Evolutionary conservation across 2,797 vertebrate genomes (phyloP), one percentile per base, ranked within the genome.

Genomic region (Cirrhinus mrigala): DNA sequence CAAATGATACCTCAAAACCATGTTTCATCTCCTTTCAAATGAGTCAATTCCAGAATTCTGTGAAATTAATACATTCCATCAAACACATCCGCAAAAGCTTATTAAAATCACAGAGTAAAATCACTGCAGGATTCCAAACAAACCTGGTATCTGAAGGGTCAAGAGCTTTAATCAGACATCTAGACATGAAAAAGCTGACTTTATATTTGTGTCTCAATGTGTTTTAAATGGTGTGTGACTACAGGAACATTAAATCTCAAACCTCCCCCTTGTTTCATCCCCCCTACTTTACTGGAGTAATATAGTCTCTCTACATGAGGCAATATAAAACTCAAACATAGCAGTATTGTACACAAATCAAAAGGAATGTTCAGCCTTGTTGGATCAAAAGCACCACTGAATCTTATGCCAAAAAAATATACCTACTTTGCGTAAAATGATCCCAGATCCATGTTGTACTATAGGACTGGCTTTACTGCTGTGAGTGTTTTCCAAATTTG

Each of bases 301-400:
- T 68, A 60, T 85, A 83, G 81, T 76, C 48, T 62, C 64, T 86
- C 62, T 77, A 81, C 68, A 82, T 83, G 82, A 70, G 75, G 79
- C 66, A 60, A 70, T 79, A 79, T 78, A 78, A 77, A 81, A 46
- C 58, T 29, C 22, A 71, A 68, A 79, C 69, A 75, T 48, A 87
- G 6, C 78, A 84, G 78, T n/a, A 27, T 20, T 66, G 27, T 1
- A 40, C 50, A 71, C 50, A 86, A 80, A 88, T 85, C 80, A n/a
- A 71, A 54, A 68, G 44, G 60, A 77, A 50, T 82, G 83, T 85
- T 52, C 73, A 66, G 69, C 80, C 44, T 71, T 64, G 29, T 62
- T 66, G 62, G 76, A 88, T 77, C 77, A 54, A 85, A 74, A 76
- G 54, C 80, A 79, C 54, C 33, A 29, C 84, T 29, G 33, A 48